Evolutionary conservation across 1,140 invertebrate genomes (phyloP), one percentile per base, ranked within the genome.

Genomic region (Augochlora pura): DNA sequence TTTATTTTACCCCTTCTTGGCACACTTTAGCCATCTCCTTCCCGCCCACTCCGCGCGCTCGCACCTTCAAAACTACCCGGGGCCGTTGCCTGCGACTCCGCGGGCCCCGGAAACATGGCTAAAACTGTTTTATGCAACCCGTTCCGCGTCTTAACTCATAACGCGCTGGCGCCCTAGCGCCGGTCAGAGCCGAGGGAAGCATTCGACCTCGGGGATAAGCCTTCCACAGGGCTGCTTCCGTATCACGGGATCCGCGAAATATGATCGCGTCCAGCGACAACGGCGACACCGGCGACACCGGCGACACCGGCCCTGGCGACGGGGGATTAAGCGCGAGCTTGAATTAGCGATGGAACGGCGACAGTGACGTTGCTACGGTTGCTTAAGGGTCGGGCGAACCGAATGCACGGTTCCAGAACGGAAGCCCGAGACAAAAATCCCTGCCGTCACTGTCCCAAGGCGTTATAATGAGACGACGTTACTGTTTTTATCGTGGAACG

Each of bases 231-330:
- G 73, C 72, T 69, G 82, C 65, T 83, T 81, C 68, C 77, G 74
- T 63, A 74, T 71, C 79, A 81, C 66, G 76, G 66, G 73, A 85
- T 73, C 83, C 79, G 60, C 84, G 83, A 85, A 77, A 85, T 85
- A 85, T 77, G 84, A 84, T 78, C 83, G 59, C 71, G 75, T 75
- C 74, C 80, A 69, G 65, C 65, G 52, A 52, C 57, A 46, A 42
- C 32, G 32, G 32, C 32, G 4, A 32, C 32, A 7, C 12, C 25
- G n/a, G 65, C 65, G 52, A 52, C 57, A 46, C 3, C 32, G 32
- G 32, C 32, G 4, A 32, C 32, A 7, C 12, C 32, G 9, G 38
- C 32, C 8, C 21, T 38, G 38, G 2, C 25, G 32, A 46, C 42
- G 9, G 60, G 21, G 82, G 84, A 86, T 86, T 85, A 85, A 85